These are phyloP conservation scores for Melanerpes formicivorus DNA, from an alignment of 2,113 vertebrate genomes.

Conservation along the genomic window DNA sequence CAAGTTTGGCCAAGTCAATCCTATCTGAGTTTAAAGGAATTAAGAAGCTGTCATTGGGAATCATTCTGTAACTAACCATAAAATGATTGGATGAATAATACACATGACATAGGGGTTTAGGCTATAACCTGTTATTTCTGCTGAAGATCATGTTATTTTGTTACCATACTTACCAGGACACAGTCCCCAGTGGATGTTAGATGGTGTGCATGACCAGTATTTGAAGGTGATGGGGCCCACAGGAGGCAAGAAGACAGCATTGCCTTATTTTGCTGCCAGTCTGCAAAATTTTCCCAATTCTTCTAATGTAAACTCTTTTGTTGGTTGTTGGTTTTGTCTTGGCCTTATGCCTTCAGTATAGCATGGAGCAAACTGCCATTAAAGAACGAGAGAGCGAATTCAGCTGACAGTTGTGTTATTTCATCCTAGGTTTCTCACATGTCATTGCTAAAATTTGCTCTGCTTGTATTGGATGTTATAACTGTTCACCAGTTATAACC, in stretches of 20 bases:
- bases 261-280: neutral
- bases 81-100: neutral
- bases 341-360: neutral
- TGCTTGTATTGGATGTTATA: neutral
- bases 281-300: neutral
- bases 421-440: neutral
- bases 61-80: neutral
- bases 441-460: neutral
- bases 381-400: neutral
- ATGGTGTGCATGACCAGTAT: neutral
- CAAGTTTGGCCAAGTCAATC: neutral
- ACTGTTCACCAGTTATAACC: neutral
- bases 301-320: neutral
- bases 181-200: neutral
- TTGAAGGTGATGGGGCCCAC: neutral
- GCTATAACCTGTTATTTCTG: neutral
- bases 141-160: neutral
- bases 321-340: neutral
- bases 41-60: neutral
- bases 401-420: neutral
- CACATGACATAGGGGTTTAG: neutral
- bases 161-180: neutral
- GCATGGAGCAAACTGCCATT: neutral
- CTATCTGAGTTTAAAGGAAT: neutral
- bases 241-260: neutral